Base-by-base conservation (phyloP, 2,113 vertebrate species). In the Paracanthobrama guichenoti region DNA sequence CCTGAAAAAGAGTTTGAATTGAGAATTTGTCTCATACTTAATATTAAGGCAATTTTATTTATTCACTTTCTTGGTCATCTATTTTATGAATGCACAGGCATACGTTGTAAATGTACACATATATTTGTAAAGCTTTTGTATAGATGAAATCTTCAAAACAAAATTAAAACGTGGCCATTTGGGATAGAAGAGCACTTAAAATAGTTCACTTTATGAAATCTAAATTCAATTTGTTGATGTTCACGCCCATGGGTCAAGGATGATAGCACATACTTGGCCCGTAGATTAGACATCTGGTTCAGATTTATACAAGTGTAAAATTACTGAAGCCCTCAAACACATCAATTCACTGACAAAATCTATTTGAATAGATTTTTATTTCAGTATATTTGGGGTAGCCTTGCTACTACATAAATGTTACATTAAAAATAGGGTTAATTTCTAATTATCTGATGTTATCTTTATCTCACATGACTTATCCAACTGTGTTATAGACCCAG, bases 1-100 rank as follows among this genome's bases (percentile, higher is more conserved):
- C 96, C 96, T 97, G 89, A 88, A 89, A 79, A 50, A 89, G 18
- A 79, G 22, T 46, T 55, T 14, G 50, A 76, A 31, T 20, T 13
- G 11, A 60, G 11, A 60, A 16, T 9, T 5, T 35, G 28, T 22
- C 75, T 59, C 35, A 3, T 24, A 20, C 18, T 20, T 8, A 28
- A 26, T 16, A 59, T 12, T 44, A 22, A 16, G 24, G 22, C 35
- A 6, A 3, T n/a, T 24, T 24, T 13, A 46, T 46, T 18, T 24
- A 44, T 46, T 26, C 13, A 64, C n/a, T 57, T 55, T 39, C 4
- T 59, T 39, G 39, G 11, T 42, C 4, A 8, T 77, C 18, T 39
- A 3, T 39, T 64, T 69, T 35, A 42, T 69, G 35, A 42, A 42
- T 71, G 35, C 28, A 66, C 18, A 31, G 6, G 26, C 16, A 11